Percentiles rank a stretch among this genome's conserved stretches.
These are phyloP conservation scores for Strigamia crassipes DNA, from an alignment of 2,888 invertebrate species.

Conservation along the genomic window DNA sequence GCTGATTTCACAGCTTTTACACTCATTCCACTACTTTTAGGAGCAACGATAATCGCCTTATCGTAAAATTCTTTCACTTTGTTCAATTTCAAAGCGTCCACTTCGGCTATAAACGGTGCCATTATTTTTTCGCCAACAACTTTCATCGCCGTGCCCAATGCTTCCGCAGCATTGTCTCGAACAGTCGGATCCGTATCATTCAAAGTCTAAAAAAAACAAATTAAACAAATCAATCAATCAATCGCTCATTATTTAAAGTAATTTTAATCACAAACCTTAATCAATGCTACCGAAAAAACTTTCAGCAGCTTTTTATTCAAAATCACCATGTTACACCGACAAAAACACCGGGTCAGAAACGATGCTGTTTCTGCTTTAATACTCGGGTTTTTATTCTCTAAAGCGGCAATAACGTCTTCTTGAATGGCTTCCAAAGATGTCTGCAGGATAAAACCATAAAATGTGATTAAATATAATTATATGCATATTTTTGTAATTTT, in stretches of 20 bases:
- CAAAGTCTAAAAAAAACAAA: conserved; percentile 54
- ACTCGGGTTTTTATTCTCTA: conserved; percentile 89
- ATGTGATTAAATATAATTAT: neutral
- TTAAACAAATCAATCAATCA: conserved; percentile 40
- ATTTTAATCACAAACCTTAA: conserved; percentile 67
- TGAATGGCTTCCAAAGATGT: conserved; percentile 65
- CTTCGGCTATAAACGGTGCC: conserved; percentile 79
- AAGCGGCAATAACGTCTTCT: conserved; percentile 82
- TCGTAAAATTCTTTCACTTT: conserved; percentile 91
- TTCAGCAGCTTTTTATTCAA: conserved; percentile 82
- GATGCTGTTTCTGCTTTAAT: conserved; percentile 85
- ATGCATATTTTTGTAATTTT: neutral
- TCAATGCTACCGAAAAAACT: conserved; percentile 73
- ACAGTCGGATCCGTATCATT: conserved; percentile 79
- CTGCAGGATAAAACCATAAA: conserved; percentile 61
- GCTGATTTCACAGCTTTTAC: conserved; percentile 64
- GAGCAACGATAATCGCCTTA: conserved; percentile 71
- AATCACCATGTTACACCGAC: conserved; percentile 76
- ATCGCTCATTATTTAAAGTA: neutral
- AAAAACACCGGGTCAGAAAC: conserved; percentile 82
- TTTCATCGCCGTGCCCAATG: conserved; percentile 91
- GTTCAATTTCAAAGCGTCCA: conserved; percentile 87
- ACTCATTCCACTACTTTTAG: conserved; percentile 46
- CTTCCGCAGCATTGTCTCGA: conserved; percentile 89
- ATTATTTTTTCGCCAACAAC: conserved; percentile 91